phyloP scores from a whole-genome alignment of 2,888 invertebrate species.

The Patella caerulea region DNA sequence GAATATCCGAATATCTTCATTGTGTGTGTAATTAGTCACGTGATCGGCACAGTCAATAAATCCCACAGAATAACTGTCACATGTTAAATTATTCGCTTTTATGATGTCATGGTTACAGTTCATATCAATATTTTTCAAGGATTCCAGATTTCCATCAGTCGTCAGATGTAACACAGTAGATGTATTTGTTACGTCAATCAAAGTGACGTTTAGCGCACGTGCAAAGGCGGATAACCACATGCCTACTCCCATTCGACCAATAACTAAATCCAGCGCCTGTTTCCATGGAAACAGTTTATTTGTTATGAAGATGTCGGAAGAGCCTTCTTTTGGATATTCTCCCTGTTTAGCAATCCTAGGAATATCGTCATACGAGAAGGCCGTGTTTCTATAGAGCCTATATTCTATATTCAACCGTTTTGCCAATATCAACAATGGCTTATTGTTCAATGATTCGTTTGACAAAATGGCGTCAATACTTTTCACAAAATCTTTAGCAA shows the following conservation, averaged over 20 bases:
- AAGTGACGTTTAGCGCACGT: not conserved
- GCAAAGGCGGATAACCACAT: not conserved
- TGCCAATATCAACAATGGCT: not conserved
- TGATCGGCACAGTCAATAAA: no score
- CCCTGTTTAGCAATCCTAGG: not conserved
- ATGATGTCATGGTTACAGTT: no score
- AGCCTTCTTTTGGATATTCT: not conserved
- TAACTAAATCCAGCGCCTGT: not conserved
- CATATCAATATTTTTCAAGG: no score
- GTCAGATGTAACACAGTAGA: not conserved
- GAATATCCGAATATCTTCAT: no score
- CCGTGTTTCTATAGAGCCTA: not conserved
- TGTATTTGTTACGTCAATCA: conserved; percentile 1
- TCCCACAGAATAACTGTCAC: no score
- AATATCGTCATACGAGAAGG: not conserved
- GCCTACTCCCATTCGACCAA: not conserved
- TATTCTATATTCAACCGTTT: not conserved
- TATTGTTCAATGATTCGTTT: not conserved
- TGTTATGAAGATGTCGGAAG: not conserved
- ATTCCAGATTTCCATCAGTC: not conserved
- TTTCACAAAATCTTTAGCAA: not conserved
- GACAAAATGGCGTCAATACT: not conserved
- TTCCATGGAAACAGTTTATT: not conserved
- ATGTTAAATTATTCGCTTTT: no score
- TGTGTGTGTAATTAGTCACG: no score